Evolutionary conservation across 2,888 invertebrate species (phyloP).

Genomic region (Dastarcus helophoroides): DNA sequence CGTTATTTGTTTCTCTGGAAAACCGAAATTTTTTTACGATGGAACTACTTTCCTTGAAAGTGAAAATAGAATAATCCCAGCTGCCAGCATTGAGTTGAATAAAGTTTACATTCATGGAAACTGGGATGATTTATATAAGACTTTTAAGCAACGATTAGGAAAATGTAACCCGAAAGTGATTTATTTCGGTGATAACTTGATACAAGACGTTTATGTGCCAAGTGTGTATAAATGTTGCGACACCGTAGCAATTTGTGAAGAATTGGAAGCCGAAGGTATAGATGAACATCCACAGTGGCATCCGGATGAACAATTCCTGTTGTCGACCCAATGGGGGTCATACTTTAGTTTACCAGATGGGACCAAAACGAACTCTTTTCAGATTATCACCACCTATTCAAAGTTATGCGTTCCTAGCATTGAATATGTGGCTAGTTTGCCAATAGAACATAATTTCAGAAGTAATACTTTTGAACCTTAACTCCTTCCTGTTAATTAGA

Average conservation of each 20-base stretch:
- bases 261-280: slow-evolving; percentile 50
- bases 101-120: slow-evolving; percentile 48
- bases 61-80: slow-evolving; percentile 32
- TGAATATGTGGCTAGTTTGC: slow-evolving; percentile 42
- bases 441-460: slow-evolving; percentile 40
- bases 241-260: slow-evolving; percentile 57
- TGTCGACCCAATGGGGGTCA: slow-evolving; percentile 56
- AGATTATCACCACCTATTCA: slow-evolving; percentile 49
- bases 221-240: slow-evolving; percentile 47
- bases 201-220: slow-evolving; percentile 65
- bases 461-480: too few relatives aligned
- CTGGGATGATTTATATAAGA: slow-evolving; percentile 43
- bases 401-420: slow-evolving; percentile 56
- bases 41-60: slow-evolving; percentile 43
- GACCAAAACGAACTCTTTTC: slow-evolving; percentile 48
- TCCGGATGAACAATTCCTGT: slow-evolving; percentile 41
- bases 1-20: slow-evolving; percentile 54
- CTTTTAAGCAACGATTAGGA: slow-evolving; percentile 35
- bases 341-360: slow-evolving; percentile 44
- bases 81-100: slow-evolving; percentile 37
- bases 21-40: slow-evolving; percentile 59
- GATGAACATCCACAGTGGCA: slow-evolving; percentile 34
- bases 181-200: slow-evolving; percentile 66
- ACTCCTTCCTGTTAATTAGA: too few relatives aligned
- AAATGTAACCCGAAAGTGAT: slow-evolving; percentile 44